Conservation (phyloP, 2,797 vertebrate species). For the Alcedo atthis region DNA sequence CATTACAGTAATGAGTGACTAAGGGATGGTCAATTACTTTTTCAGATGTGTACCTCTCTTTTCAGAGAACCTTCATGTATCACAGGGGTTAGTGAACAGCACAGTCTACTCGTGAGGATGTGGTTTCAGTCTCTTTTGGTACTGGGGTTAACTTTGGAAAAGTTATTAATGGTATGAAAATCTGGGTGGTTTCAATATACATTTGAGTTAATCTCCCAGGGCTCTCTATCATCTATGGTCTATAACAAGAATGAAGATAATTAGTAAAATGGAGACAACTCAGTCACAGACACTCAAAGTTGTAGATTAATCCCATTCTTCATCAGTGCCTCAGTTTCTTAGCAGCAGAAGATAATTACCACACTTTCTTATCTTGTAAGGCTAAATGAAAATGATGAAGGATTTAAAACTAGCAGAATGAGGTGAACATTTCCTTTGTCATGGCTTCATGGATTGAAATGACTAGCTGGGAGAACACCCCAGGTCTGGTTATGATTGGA, state of each 20-base stretch:
- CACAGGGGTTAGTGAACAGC: neutral
- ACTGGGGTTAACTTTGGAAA: neutral
- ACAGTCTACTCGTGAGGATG: neutral
- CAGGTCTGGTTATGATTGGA: neutral
- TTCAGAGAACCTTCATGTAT: neutral
- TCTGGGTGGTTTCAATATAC: neutral
- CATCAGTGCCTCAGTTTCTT: neutral
- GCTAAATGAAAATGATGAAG: neutral
- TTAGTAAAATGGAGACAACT: neutral
- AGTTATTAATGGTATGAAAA: neutral
- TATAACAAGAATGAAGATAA: neutral
- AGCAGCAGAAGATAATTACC: neutral
- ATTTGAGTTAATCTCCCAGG: neutral
- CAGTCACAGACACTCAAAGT: neutral
- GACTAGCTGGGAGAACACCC: neutral
- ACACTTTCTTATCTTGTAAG: neutral
- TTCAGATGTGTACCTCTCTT: neutral
- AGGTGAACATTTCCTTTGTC: neutral
- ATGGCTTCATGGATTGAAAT: neutral
- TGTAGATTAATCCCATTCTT: neutral
- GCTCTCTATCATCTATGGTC: accelerated
- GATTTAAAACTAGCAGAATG: neutral
- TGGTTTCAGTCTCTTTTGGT: neutral
- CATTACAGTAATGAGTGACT: accelerated
- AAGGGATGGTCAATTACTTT: neutral